Conservation (phyloP, 2,888 invertebrate species). For the Polydrusus cervinus region DNA sequence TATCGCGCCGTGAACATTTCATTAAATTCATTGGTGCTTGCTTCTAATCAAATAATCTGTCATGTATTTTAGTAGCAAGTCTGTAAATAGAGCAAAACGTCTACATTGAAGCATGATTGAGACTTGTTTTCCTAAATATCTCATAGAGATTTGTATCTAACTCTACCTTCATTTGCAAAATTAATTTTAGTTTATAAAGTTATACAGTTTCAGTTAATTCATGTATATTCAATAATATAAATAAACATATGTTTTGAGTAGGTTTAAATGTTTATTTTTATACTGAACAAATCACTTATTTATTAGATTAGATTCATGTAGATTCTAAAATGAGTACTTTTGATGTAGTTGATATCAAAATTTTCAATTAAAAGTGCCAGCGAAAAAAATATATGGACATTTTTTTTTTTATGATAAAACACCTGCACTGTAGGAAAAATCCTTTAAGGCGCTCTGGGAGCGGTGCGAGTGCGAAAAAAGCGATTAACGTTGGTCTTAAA, state of each 20-base stretch:
- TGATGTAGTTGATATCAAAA: no score
- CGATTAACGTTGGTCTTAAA: no score
- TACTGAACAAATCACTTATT: not conserved
- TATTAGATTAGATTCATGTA: no score
- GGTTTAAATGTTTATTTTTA: not conserved
- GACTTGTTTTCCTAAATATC: not conserved
- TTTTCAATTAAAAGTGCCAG: no score
- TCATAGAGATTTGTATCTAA: not conserved
- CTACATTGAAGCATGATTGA: conserved; percentile 9
- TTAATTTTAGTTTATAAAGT: conserved; percentile 1
- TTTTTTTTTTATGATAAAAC: no score
- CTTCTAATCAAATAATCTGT: not conserved
- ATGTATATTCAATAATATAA: not conserved
- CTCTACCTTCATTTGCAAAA: not conserved
- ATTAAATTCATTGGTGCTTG: no score
- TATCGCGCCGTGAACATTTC: no score
- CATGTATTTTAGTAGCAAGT: not conserved
- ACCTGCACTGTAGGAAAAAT: no score
- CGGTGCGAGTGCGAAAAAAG: no score
- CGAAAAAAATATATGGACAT: no score
- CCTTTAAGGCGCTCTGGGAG: no score
- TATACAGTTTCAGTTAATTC: not conserved
- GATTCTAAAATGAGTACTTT: not conserved
- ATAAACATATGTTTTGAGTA: not conserved
- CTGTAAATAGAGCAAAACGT: conserved; percentile 2